Conservation (phyloP, 1,140 invertebrate genomes). For the Druon quercuslanigerum region DNA sequence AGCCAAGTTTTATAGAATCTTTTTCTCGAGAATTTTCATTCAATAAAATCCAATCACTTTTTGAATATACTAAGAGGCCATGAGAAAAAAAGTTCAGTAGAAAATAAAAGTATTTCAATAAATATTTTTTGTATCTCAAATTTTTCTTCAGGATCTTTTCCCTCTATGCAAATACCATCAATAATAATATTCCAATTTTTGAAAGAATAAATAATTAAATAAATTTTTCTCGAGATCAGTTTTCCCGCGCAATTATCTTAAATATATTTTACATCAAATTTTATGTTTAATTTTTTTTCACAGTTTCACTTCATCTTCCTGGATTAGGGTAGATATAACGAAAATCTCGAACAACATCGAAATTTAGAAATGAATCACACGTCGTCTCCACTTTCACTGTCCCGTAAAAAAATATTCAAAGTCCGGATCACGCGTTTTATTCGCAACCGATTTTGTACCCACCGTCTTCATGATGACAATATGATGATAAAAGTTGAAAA, state of each 20-base stretch:
- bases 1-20: too few relatives aligned
- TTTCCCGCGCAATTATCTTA: too few relatives aligned
- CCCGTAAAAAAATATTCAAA: constrained; percentile 53
- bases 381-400: constrained; percentile 70
- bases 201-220: too few relatives aligned
- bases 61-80: too few relatives aligned
- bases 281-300: constrained; percentile 5
- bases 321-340: neutral
- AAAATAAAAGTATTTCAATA: too few relatives aligned
- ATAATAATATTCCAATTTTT: neutral
- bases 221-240: too few relatives aligned
- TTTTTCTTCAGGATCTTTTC: constrained; percentile 10
- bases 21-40: too few relatives aligned
- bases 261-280: neutral
- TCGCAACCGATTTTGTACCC: constrained; percentile 45
- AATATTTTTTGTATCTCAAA: neutral
- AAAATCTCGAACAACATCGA: neutral
- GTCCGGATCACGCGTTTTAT: constrained; percentile 13
- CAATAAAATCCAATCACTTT: too few relatives aligned
- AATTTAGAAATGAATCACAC: constrained; percentile 54
- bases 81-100: too few relatives aligned
- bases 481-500: too few relatives aligned
- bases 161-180: neutral
- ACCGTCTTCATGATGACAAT: constrained; percentile 63
- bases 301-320: constrained; percentile 5